phyloP scores from a whole-genome alignment of 2,888 invertebrate species.

The Drymonia ruficornis region DNA sequence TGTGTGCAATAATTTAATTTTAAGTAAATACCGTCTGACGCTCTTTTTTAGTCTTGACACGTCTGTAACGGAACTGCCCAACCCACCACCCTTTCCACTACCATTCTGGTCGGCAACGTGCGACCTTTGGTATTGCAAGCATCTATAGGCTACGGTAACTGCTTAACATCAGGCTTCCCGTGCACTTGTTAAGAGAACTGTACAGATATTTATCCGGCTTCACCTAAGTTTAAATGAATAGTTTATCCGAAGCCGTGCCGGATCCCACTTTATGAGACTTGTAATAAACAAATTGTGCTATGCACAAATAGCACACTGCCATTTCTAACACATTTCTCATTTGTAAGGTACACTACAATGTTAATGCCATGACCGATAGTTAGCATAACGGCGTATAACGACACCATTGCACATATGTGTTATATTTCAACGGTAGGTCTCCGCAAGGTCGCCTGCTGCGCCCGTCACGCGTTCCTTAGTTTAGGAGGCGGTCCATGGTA shows the following conservation, averaged over 20 bases:
- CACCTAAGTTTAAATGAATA: too few species aligned
- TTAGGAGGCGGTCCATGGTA: constrained; percentile 32
- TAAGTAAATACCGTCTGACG: too few species aligned
- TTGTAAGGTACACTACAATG: constrained; percentile 1
- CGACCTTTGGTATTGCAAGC: too few species aligned
- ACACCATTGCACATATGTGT: constrained; percentile 36
- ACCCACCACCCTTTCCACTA: too few species aligned
- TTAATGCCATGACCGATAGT: constrained; percentile 7
- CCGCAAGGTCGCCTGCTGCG: constrained; percentile 49
- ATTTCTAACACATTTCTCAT: constrained; percentile 1
- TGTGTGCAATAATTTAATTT: too few species aligned
- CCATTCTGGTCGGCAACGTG: too few species aligned
- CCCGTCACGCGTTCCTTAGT: constrained; percentile 60
- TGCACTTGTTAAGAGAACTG: too few species aligned
- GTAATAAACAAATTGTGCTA: not conserved
- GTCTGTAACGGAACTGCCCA: too few species aligned
- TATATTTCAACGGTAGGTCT: constrained; percentile 38
- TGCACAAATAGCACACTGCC: not conserved
- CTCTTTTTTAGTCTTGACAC: too few species aligned
- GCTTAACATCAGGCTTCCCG: too few species aligned
- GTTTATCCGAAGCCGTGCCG: not conserved
- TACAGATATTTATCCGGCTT: too few species aligned
- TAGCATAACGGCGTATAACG: constrained; percentile 24
- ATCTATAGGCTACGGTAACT: too few species aligned
- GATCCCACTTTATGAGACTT: not conserved